These are phyloP conservation scores for Thinocorus orbignyianus DNA, from an alignment of 2,113 vertebrate genomes.

Conservation along the genomic window DNA sequence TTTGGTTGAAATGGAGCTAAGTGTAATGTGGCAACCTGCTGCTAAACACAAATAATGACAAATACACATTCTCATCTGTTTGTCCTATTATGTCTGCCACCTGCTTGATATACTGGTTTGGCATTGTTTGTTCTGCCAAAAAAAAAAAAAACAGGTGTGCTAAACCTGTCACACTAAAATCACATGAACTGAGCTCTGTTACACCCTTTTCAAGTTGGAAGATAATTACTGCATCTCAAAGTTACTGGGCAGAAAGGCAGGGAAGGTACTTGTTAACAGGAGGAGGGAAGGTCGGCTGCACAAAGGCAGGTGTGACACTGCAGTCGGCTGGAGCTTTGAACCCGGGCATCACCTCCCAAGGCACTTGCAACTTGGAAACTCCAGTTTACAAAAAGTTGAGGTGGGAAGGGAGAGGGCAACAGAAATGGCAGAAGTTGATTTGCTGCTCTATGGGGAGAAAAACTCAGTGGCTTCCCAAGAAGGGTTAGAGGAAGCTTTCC, in stretches of 20 bases:
- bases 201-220: neutral
- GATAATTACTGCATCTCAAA: neutral
- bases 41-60: neutral
- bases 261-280: neutral
- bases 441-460: neutral
- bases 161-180: constrained; percentile 1
- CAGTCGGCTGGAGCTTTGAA: neutral
- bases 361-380: neutral
- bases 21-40: neutral
- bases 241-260: neutral
- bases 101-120: neutral
- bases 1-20: neutral
- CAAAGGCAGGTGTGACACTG: neutral
- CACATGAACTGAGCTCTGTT: neutral
- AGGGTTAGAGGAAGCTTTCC: neutral
- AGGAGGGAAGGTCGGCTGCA: neutral
- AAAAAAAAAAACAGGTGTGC: neutral
- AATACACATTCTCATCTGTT: neutral
- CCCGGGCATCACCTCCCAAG: neutral
- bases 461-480: neutral
- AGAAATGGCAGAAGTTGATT: neutral
- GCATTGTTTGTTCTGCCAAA: neutral
- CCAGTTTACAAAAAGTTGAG: neutral
- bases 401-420: neutral
- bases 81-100: neutral